Conservation (phyloP, 2,797 vertebrate species). For the Sciurus vulgaris region DNA sequence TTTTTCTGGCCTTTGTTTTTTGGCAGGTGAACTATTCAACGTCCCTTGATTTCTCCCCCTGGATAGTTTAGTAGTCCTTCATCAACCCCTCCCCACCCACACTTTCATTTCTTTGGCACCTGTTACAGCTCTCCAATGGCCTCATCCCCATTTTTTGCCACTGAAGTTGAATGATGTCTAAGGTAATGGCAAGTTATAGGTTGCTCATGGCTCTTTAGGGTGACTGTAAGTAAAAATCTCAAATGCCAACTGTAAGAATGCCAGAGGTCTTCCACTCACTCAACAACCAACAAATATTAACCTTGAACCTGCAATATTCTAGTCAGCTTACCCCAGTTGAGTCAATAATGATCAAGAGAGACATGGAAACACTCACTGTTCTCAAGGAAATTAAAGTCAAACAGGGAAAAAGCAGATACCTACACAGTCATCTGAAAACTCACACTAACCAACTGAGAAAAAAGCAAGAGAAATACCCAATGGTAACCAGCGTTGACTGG, state of each 20-base stretch:
- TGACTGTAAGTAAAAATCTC: not conserved
- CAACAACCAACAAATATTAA: not conserved
- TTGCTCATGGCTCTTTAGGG: not conserved
- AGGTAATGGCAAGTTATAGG: not conserved
- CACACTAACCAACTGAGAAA: not conserved
- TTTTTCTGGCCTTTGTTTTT: constrained; percentile 24
- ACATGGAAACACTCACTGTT: not conserved
- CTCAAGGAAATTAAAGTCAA: not conserved
- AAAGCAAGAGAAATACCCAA: not conserved
- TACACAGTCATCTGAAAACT: not conserved
- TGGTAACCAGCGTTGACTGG: not conserved
- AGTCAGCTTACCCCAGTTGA: not conserved
- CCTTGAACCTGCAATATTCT: not conserved
- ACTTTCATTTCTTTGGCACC: not conserved
- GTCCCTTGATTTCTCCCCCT: not conserved
- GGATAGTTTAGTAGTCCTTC: not conserved
- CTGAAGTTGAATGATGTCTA: not conserved
- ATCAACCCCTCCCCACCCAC: not conserved
- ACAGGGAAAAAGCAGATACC: not conserved
- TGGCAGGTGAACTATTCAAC: not conserved
- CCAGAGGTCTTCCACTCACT: not conserved
- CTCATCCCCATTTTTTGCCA: not conserved
- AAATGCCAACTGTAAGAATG: not conserved
- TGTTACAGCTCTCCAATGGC: not conserved
- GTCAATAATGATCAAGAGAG: not conserved